A percentile compares a stretch with the other conserved stretches of the same genome.
phyloP scores from a whole-genome alignment of 2,113 vertebrate genomes.

The Zapus hudsonius region DNA sequence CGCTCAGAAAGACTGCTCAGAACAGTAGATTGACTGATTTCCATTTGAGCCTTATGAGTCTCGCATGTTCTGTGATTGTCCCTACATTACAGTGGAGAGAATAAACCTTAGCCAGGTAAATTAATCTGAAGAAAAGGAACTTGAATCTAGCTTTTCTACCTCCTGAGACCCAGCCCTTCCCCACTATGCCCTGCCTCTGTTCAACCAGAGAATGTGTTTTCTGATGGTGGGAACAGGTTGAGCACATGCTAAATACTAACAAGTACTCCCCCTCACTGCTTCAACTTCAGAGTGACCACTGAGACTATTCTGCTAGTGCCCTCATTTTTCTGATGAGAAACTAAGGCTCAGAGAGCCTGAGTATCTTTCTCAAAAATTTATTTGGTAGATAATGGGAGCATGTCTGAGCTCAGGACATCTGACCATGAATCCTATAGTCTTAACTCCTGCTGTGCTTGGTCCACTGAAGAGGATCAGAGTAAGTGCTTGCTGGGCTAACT shows the following conservation, averaged over 20 bases:
- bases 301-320: neutral
- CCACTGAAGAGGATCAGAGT: no score
- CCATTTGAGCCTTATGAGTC: neutral
- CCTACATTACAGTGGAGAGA: neutral
- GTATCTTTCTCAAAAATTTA: neutral
- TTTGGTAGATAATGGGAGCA: neutral
- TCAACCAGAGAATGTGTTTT: neutral
- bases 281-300: neutral
- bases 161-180: neutral
- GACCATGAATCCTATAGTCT: neutral
- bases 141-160: neutral
- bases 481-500: neutral
- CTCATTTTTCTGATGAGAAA: conserved; percentile 3
- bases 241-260: no score
- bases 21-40: neutral
- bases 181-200: neutral
- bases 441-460: neutral
- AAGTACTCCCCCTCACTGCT: neutral
- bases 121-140: neutral
- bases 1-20: neutral
- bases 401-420: neutral
- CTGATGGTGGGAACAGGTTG: neutral
- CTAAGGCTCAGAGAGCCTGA: conserved; percentile 13
- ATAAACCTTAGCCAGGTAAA: neutral
- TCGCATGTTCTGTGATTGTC: neutral